Conservation (phyloP, 2,113 vertebrate genomes). For the Azemiops feae region DNA sequence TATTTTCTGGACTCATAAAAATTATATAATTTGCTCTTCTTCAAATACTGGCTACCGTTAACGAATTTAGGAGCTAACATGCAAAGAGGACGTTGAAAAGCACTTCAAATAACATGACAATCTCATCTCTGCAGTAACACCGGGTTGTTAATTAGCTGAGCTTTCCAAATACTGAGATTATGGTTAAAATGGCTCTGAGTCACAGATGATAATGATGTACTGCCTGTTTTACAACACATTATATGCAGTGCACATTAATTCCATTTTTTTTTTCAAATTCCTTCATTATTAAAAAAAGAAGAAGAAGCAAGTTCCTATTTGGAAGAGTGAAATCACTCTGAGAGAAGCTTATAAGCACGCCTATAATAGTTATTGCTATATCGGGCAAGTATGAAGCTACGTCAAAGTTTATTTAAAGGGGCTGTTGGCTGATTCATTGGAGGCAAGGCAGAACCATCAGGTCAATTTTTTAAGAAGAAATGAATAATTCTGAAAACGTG, state of each 20-base stretch:
- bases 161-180: constrained; percentile 66
- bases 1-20: constrained; percentile 49
- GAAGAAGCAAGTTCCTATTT: constrained; percentile 37
- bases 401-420: constrained; percentile 23
- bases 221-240: constrained; percentile 58
- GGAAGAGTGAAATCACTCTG: constrained; percentile 35
- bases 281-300: constrained; percentile 22
- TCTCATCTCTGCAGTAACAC: constrained; percentile 62
- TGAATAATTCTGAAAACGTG: neutral
- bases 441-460: constrained; percentile 8
- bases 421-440: neutral
- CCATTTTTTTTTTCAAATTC: constrained; percentile 47
- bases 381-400: constrained; percentile 30
- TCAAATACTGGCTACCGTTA: constrained; percentile 54
- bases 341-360: constrained; percentile 50
- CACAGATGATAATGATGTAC: constrained; percentile 57
- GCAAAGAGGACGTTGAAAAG: constrained; percentile 61
- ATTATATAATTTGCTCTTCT: constrained; percentile 42
- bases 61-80: constrained; percentile 53
- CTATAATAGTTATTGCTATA: constrained; percentile 36
- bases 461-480: constrained; percentile 8
- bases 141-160: constrained; percentile 69
- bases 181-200: constrained; percentile 65
- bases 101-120: constrained; percentile 64
- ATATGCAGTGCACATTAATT: constrained; percentile 40